Conservation (phyloP, 2,113 vertebrate species). For the Alaudala cheleensis region DNA sequence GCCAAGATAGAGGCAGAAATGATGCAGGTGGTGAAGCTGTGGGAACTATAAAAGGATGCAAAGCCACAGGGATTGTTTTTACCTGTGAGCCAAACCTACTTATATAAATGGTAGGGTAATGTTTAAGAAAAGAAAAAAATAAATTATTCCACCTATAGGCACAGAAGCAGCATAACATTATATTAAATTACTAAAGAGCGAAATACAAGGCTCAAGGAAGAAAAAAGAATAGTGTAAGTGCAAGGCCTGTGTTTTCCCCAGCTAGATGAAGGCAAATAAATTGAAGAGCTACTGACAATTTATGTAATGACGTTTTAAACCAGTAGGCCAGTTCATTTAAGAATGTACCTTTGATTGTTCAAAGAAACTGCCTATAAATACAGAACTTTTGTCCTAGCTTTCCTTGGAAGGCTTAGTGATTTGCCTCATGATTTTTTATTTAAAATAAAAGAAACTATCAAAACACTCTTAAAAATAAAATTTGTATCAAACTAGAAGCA, state of each 20-base stretch:
- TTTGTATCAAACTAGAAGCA: neutral
- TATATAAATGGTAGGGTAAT: neutral
- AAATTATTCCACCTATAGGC: neutral
- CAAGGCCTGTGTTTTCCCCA: neutral
- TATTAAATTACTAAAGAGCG: neutral
- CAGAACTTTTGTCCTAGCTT: neutral
- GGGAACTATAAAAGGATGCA: neutral
- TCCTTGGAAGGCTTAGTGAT: neutral
- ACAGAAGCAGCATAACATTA: neutral
- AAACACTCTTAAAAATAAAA: neutral
- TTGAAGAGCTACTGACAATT: neutral
- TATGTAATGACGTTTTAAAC: neutral
- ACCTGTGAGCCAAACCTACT: accelerated
- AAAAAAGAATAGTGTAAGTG: neutral
- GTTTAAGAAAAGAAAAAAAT: neutral
- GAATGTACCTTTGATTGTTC: neutral
- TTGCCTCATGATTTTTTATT: neutral
- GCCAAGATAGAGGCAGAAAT: neutral
- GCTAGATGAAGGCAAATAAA: neutral
- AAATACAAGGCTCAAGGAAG: neutral
- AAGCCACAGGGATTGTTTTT: neutral
- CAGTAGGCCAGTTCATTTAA: neutral
- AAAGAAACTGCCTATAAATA: neutral
- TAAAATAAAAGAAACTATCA: neutral
- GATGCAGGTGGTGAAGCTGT: neutral